Base-by-base conservation (phyloP, 2,113 vertebrate species). In the Ia io region DNA sequence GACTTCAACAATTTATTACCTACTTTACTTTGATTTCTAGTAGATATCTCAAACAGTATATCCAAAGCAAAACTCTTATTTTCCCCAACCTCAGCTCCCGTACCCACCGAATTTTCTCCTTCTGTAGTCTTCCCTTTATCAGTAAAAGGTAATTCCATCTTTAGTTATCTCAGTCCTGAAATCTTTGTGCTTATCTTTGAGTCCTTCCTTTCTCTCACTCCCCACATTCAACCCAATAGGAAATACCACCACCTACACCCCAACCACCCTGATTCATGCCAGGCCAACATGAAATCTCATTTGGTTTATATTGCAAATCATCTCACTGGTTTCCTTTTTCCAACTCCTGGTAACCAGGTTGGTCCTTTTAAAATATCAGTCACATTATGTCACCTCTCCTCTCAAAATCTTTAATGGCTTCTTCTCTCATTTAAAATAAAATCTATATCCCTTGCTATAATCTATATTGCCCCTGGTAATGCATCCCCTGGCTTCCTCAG, bases 371-470 rank as follows among this genome's bases (percentile, higher is more conserved):
- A 91, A 86, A 88, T 70, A 93, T 63, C 0, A 77, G 1, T 17
- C 49, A 56, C 25, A 88, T 25, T 51, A 49, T 79, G 25, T 78
- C 25, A 51, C 18, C 23, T 87, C 56, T 92, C 30, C 82, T 44
- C 40, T 69, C 32, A 86, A 63, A 92, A 93, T 6, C 10, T 82
- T 76, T 86, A 89, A 77, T 30, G 11, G 1, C 13, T 40, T 89
- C 49, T 95, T 47, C 71, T 18, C 3, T 83, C 14, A 53, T 37
- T 94, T 85, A 83, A 94, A 84, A 84, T 61, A 80, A 93, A 95
- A 91, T 73, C 3, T 30, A 63, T 30, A 69, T 71, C 17, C 28
- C 32, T 30, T 35, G 44, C 84, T 88, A 42, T 71, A 61, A 86
- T 61, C 16, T 69, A 22, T 28, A 49, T 74, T 51, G 44, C 61